These are phyloP conservation scores for Taxidea taxus DNA, from an alignment of 2,113 vertebrate genomes.

Conservation along the genomic window DNA sequence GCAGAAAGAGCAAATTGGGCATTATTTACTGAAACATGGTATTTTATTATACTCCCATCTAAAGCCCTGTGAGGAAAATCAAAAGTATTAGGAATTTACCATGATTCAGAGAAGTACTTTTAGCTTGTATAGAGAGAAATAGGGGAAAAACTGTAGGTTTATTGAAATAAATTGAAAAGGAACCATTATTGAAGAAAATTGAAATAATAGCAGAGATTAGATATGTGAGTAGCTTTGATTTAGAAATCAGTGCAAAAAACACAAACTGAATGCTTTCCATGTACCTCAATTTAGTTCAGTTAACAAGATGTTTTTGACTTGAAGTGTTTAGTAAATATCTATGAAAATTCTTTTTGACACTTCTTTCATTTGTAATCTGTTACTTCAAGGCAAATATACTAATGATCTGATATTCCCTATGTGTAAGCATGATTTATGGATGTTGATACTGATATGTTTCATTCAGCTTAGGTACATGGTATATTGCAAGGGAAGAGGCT, in stretches of 20 bases:
- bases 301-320: slow-evolving; percentile 48
- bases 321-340: slow-evolving; percentile 40
- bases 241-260: slow-evolving; percentile 33
- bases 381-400: slow-evolving; percentile 34
- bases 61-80: slow-evolving; percentile 13
- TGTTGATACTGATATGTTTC: slow-evolving; percentile 25
- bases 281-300: background rate
- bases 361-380: slow-evolving; percentile 41
- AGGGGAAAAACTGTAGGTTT: background rate
- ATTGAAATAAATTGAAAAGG: slow-evolving; percentile 45
- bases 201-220: slow-evolving; percentile 23
- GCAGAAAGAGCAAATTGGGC: background rate
- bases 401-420: background rate
- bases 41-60: background rate
- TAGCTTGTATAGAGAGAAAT: background rate
- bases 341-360: slow-evolving; percentile 45
- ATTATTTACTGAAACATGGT: slow-evolving; percentile 20
- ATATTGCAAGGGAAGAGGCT: background rate
- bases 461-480: slow-evolving; percentile 27
- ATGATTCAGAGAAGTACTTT: slow-evolving; percentile 22
- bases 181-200: slow-evolving; percentile 28
- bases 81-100: background rate
- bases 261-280: slow-evolving; percentile 40
- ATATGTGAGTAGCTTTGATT: slow-evolving; percentile 28
- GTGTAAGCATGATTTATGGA: slow-evolving; percentile 49